Conservation (phyloP, 2,797 vertebrate species). For the Pseudochaenichthys georgianus region DNA sequence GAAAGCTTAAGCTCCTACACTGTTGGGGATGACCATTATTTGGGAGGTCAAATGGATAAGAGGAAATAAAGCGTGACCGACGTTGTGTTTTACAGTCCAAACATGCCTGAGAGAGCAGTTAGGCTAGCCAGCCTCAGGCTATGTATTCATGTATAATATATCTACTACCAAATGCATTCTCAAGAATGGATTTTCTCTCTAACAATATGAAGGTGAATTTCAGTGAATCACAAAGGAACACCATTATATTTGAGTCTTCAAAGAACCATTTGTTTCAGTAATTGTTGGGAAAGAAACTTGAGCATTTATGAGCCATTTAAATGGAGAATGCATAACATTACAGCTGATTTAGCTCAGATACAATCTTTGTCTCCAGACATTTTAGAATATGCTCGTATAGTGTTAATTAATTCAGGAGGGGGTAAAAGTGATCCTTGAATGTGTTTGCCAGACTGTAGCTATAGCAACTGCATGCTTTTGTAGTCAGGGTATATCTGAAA, state of each 20-base stretch:
- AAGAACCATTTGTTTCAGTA: constrained; percentile 32
- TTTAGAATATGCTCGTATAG: constrained; percentile 35
- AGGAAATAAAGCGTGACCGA: constrained; percentile 60
- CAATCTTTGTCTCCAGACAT: constrained; percentile 8
- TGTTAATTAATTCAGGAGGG: constrained; percentile 56
- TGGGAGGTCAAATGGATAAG: constrained; percentile 22
- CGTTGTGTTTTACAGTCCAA: constrained; percentile 71
- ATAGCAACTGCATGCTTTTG: constrained; percentile 56
- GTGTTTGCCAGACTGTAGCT: constrained; percentile 53
- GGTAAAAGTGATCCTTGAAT: constrained; percentile 48
- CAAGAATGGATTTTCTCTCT: constrained; percentile 31
- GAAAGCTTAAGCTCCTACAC: background rate
- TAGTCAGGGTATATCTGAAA: constrained; percentile 18
- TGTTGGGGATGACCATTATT: constrained; percentile 29
- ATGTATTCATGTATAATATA: constrained; percentile 64
- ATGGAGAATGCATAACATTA: constrained; percentile 17
- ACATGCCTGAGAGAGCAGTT: constrained; percentile 59
- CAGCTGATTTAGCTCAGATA: constrained; percentile 29
- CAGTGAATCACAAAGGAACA: constrained; percentile 20
- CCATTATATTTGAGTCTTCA: constrained; percentile 11
- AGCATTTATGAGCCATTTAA: constrained; percentile 31
- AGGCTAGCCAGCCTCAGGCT: constrained; percentile 46
- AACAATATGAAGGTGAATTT: constrained; percentile 24
- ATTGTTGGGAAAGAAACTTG: constrained; percentile 17
- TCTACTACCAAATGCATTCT: constrained; percentile 59